A percentile compares a stretch with the other conserved stretches of the same genome.
phyloP scores from a whole-genome alignment of 2,888 invertebrate genomes.

The Sepioteuthis lessoniana region DNA sequence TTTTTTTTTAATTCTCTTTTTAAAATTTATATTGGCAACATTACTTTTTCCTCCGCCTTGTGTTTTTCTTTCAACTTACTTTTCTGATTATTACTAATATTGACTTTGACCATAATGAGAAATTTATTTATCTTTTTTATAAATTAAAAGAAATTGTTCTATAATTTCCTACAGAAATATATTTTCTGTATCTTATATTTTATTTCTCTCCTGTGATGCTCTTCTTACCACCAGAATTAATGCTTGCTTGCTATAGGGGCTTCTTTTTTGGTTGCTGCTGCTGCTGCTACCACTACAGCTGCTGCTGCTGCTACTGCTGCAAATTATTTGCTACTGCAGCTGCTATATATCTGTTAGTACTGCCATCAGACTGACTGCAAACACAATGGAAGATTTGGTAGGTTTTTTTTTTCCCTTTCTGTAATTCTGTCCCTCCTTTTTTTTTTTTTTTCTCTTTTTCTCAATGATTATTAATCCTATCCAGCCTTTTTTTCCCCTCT shows the following conservation, averaged over 20 bases:
- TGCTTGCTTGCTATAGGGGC: not conserved
- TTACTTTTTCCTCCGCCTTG: no score
- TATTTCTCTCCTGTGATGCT: no score
- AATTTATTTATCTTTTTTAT: not conserved
- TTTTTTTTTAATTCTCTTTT: no score
- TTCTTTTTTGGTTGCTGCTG: not conserved
- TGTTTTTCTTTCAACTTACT: no score
- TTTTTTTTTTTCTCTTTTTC: not conserved
- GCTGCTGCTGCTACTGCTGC: not conserved
- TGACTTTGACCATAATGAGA: not conserved
- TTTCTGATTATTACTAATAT: no score
- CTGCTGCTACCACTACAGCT: not conserved
- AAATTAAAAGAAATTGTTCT: not conserved
- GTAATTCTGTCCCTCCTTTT: not conserved
- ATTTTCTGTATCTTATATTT: not conserved
- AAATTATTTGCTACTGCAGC: not conserved
- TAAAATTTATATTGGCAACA: no score
- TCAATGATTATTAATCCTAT: not conserved
- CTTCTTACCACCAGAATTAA: not conserved
- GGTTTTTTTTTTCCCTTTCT: not conserved
- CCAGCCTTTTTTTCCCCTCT: no score
- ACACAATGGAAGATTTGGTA: slow-evolving; percentile 16
- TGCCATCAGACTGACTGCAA: not conserved
- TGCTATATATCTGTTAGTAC: not conserved
- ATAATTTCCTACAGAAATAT: not conserved